Base-by-base conservation (phyloP, 2,888 invertebrate species). In the Pomacea canaliculata region DNA sequence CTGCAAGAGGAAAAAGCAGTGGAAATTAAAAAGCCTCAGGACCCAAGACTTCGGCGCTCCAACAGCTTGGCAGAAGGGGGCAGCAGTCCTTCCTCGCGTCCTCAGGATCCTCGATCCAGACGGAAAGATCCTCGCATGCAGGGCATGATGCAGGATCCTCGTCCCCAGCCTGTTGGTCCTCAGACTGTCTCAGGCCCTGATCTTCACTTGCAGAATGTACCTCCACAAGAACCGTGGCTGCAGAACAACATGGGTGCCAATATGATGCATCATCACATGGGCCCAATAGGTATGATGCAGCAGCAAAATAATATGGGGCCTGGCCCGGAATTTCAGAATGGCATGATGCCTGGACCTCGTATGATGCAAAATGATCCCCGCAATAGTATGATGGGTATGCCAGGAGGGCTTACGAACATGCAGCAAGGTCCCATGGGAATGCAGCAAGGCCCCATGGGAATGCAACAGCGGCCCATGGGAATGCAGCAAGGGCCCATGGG, bases 381-480 rank as follows among this genome's bases (percentile, higher is more conserved):
- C 12, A 60, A 66, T 49, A 63, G 27, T 18, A 56, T 65, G 48
- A 66, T 76, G 70, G 23, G 51, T 49, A 76, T 76, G 76, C 70
- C 49, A 59, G 59, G 71, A 46, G 66, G 75, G 56, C 46, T 37
- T 9, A 79, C 79, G 76, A 76, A 76, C 60, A 76, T 78, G 51
- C 76, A 51, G 37, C 60, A 73, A 18, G 77, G 78, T 27, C 76
- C 78, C n/a, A 62, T 78, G 72, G 65, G 49, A 12, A 76, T 75
- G 68, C 78, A 78, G 56, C 79, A 79, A n/a, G 56, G 70, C 19
- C 76, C 77, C n/a, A 73, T 76, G 71, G 69, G 62, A 56, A 62
- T 56, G 56, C 81, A 80, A 60, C 82, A 81, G 60, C 66, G 79
- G 68, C 83, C 74, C 49, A 71, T 72, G 72, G 76, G 69, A 46